Conservation (phyloP, 2,113 vertebrate genomes). For the Macaca nemestrina region DNA sequence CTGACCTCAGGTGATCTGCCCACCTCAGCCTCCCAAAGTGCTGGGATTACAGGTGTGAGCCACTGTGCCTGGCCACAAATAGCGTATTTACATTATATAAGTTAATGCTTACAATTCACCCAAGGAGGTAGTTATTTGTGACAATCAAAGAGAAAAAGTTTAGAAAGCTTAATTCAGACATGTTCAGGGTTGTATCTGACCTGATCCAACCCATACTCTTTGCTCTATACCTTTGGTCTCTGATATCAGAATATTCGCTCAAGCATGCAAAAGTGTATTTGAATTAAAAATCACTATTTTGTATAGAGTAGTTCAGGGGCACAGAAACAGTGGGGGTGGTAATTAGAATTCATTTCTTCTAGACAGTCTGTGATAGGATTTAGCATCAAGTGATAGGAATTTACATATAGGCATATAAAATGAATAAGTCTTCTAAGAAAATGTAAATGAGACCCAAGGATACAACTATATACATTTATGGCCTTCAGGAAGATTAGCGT, state of each 20-base stretch:
- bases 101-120: not conserved
- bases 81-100: not conserved
- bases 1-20: too few relatives aligned
- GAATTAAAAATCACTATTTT: slow-evolving; percentile 28
- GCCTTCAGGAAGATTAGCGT: not conserved
- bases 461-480: not conserved
- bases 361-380: not conserved
- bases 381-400: not conserved
- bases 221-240: not conserved
- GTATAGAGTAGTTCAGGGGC: not conserved
- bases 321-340: not conserved
- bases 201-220: not conserved
- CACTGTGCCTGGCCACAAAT: too few relatives aligned
- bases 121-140: not conserved
- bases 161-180: not conserved
- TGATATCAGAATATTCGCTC: not conserved
- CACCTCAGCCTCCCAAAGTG: too few relatives aligned
- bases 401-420: slow-evolving; percentile 16
- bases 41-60: too few relatives aligned
- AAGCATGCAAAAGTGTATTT: not conserved
- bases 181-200: not conserved
- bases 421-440: slow-evolving; percentile 53
- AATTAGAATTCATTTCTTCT: slow-evolving; percentile 21
- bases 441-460: slow-evolving; percentile 39
- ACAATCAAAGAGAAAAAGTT: not conserved